Conservation (phyloP, 2,888 invertebrate genomes). For the Cyaniris semiargus region DNA sequence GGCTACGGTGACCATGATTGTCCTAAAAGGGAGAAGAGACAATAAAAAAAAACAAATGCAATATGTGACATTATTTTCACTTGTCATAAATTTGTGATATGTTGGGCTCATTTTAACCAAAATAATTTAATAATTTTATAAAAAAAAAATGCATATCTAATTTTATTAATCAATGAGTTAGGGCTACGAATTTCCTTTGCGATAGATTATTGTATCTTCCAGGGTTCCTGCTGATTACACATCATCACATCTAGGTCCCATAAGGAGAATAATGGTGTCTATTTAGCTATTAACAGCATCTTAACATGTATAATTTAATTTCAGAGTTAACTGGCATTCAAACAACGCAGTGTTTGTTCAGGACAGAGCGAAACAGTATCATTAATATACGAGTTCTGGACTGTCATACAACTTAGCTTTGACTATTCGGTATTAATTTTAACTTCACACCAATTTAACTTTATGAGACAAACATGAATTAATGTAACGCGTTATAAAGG, state of each 20-base stretch:
- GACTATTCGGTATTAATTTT: constrained; percentile 13
- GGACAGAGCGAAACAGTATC: constrained; percentile 5
- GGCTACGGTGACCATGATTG: background rate
- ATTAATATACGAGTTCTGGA: background rate
- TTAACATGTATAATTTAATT: background rate
- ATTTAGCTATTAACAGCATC: background rate
- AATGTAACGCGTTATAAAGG: background rate
- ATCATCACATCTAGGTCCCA: too few relatives aligned
- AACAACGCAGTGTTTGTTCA: background rate
- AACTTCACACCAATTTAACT: constrained; percentile 8
- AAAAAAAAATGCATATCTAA: too few relatives aligned
- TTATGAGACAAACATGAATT: constrained; percentile 12
- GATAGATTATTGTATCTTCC: too few relatives aligned
- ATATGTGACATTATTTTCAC: too few relatives aligned
- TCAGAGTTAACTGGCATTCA: constrained; percentile 1
- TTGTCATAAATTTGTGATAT: too few relatives aligned
- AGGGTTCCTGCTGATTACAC: too few relatives aligned
- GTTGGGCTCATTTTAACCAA: too few relatives aligned
- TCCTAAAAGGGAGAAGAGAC: too few relatives aligned
- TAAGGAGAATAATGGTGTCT: background rate
- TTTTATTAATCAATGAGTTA: too few relatives aligned
- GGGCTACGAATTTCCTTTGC: too few relatives aligned
- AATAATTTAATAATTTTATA: too few relatives aligned
- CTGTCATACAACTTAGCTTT: constrained; percentile 14
- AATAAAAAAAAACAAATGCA: too few relatives aligned